phyloP scores from a whole-genome alignment of 2,888 invertebrate genomes.

The Erannis defoliaria region DNA sequence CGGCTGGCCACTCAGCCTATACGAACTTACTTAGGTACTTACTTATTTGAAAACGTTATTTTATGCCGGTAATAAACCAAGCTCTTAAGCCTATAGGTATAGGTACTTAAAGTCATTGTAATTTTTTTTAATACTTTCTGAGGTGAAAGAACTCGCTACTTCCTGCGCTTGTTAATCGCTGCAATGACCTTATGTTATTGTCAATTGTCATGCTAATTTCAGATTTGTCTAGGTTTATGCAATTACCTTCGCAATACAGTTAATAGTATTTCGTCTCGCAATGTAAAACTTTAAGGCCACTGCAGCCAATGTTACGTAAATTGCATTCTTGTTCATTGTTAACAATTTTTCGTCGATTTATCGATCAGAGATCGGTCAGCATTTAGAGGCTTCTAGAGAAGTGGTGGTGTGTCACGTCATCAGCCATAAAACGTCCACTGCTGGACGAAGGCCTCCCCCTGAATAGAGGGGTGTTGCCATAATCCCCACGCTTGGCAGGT shows the following conservation, averaged over 20 bases:
- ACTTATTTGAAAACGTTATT: too few species aligned
- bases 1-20: too few species aligned
- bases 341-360: neutral
- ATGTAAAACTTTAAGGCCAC: slow-evolving; percentile 5
- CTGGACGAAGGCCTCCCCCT: too few species aligned
- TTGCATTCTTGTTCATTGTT: neutral
- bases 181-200: neutral
- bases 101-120: too few species aligned
- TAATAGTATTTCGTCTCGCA: neutral
- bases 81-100: too few species aligned
- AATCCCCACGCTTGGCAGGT: too few species aligned
- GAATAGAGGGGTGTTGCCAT: too few species aligned
- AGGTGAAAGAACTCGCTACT: neutral
- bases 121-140: too few species aligned
- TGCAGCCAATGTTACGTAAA: neutral
- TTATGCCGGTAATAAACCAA: too few species aligned
- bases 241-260: slow-evolving; percentile 7
- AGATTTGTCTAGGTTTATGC: slow-evolving; percentile 6
- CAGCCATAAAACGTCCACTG: too few species aligned
- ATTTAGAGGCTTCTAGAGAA: neutral
- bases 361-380: neutral
- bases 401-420: neutral
- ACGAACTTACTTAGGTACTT: too few species aligned
- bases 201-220: neutral
- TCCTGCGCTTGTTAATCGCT: neutral